A percentile compares a stretch with the other conserved stretches of the same genome.
Conservation (phyloP, 2,113 vertebrate genomes). For the Odobenus rosmarus region DNA sequence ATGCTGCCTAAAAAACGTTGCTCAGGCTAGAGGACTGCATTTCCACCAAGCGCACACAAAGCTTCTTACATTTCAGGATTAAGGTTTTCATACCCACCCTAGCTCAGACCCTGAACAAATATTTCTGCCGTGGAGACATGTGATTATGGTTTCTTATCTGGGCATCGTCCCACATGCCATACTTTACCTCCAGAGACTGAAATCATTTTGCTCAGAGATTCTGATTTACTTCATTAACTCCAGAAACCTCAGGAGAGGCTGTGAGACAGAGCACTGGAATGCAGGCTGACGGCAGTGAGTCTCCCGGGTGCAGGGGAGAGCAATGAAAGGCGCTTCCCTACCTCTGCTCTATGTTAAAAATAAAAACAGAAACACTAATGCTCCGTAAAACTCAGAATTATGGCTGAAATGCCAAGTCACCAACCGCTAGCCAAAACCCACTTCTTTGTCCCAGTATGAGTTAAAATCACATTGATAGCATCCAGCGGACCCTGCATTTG, state of each 20-base stretch:
- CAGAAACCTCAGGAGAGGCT: constrained; percentile 36
- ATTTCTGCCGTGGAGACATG: neutral
- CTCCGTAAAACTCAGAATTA: constrained; percentile 27
- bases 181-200: constrained; percentile 14
- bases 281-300: neutral
- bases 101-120: neutral
- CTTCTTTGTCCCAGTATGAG: neutral
- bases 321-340: neutral
- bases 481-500: neutral
- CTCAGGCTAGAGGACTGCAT: neutral
- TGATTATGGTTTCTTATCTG: neutral
- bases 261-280: neutral
- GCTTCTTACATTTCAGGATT: neutral
- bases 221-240: constrained; percentile 63
- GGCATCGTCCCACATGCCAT: neutral
- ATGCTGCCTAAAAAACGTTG: neutral
- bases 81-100: neutral
- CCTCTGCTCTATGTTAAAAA: neutral
- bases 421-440: neutral
- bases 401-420: neutral
- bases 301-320: neutral
- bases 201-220: constrained; percentile 39
- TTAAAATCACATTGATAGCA: neutral
- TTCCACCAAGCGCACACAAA: neutral
- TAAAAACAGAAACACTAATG: neutral